A percentile compares a stretch with the other conserved stretches of the same genome.
Conservation (phyloP, 2,113 vertebrate species). For the Struthio camelus region DNA sequence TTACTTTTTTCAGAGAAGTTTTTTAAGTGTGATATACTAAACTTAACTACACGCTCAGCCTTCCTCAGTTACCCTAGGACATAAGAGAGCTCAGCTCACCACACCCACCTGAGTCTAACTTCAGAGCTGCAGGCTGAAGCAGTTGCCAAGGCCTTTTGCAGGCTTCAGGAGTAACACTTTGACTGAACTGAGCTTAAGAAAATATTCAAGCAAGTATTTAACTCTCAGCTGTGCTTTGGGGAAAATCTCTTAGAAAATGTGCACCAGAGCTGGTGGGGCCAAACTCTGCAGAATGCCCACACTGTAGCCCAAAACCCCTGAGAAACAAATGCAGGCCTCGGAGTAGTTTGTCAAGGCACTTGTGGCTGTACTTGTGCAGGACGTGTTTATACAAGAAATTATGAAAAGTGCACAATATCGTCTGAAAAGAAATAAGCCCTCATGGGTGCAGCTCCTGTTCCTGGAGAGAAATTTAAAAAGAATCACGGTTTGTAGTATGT, state of each 20-base stretch:
- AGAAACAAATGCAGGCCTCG: not conserved
- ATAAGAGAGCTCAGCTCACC: not conserved
- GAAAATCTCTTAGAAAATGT: not conserved
- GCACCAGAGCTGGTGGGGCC: not conserved
- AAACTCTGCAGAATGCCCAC: not conserved
- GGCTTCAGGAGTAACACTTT: not conserved
- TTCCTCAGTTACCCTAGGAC: not conserved
- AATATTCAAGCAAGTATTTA: not conserved
- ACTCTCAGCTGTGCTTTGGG: not conserved
- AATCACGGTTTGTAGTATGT: not conserved
- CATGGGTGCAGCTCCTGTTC: not conserved
- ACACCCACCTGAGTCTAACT: not conserved
- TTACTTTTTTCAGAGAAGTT: not conserved
- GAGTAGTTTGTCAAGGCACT: not conserved
- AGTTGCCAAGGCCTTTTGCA: not conserved
- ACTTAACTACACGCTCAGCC: not conserved
- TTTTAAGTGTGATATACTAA: not conserved
- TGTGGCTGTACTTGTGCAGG: not conserved
- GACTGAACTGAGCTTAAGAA: not conserved
- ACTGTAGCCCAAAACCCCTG: not conserved
- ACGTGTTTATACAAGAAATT: slow-evolving; percentile 32
- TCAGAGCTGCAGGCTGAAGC: not conserved
- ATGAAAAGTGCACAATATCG: not conserved
- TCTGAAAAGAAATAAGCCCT: slow-evolving; percentile 19
- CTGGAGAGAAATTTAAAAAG: not conserved